Percentiles rank a stretch among this genome's conserved stretches.
Conservation (phyloP, 30 jellyfish, hydroid and myxozoan species). For the Phacellophora camtschatica region DNA sequence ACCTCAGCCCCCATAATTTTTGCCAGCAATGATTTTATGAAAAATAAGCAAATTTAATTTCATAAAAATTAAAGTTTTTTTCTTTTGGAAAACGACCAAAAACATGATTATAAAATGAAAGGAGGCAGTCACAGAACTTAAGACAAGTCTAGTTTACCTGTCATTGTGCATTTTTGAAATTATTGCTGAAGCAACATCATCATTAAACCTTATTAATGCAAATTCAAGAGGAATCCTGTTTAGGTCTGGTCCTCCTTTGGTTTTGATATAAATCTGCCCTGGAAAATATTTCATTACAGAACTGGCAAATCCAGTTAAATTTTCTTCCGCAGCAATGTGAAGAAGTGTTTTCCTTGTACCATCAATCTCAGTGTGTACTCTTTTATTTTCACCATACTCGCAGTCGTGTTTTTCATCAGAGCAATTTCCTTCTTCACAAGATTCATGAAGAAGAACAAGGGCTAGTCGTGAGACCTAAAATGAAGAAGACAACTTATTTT, state of each 20-base stretch:
- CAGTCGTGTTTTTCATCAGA: conserved; percentile 7
- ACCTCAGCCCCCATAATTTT: no score
- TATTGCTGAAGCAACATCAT: conserved; percentile 72
- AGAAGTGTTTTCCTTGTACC: conserved; percentile 49
- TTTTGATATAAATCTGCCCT: conserved; percentile 42
- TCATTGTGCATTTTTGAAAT: conserved; percentile 64
- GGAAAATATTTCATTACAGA: conserved; percentile 43
- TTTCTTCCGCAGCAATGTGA: conserved; percentile 83
- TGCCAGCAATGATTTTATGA: no score
- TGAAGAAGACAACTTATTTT: not conserved
- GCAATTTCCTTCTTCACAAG: not conserved
- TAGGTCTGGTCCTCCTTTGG: conserved; percentile 14
- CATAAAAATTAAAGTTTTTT: no score
- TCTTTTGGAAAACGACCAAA: no score
- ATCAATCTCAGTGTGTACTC: not conserved
- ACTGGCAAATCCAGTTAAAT: conserved; percentile 35
- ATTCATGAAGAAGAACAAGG: conserved; percentile 21
- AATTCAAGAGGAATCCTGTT: conserved; percentile 58
- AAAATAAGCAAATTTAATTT: no score
- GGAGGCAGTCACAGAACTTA: no score
- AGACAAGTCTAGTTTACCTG: no score
- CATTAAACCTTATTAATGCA: conserved; percentile 55
- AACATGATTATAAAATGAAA: no score
- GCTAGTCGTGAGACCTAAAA: conserved; percentile 45
- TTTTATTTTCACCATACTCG: conserved; percentile 15